Evolutionary conservation across 2,797 vertebrate species (phyloP).

Genomic region (Erithacus rubecula): DNA sequence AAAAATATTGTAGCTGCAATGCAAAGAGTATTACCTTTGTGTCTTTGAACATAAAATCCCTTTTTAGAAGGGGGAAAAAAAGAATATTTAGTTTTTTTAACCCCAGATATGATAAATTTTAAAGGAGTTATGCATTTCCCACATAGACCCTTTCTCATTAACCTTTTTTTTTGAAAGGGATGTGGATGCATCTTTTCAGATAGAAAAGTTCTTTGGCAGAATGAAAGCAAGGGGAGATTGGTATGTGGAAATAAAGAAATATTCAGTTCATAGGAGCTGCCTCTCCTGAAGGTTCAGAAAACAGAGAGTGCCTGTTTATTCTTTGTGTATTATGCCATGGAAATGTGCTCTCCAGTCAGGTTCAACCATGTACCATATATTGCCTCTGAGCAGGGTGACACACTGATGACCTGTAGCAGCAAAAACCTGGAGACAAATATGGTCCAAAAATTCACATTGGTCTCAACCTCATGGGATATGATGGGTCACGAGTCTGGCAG

Average conservation of each 20-base stretch:
- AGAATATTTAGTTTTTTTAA: background rate
- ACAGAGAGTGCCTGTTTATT: background rate
- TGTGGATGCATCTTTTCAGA: background rate
- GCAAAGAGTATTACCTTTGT: conserved; percentile 52
- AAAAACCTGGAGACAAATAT: background rate
- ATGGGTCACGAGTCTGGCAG: background rate
- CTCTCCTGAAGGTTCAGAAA: background rate
- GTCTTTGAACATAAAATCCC: conserved; percentile 42
- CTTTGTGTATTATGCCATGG: background rate
- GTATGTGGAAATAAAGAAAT: background rate
- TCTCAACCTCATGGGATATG: background rate
- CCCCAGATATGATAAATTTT: background rate
- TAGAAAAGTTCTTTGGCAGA: background rate
- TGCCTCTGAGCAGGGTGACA: background rate
- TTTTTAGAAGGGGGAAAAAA: background rate
- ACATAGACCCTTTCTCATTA: background rate
- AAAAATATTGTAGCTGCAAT: conserved; percentile 27
- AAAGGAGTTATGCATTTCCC: background rate
- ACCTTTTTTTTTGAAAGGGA: background rate
- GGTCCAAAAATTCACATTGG: background rate
- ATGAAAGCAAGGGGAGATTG: background rate
- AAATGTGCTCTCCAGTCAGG: background rate
- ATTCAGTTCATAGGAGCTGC: background rate
- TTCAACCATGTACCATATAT: background rate
- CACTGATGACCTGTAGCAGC: background rate